A percentile compares a stretch with the other conserved stretches of the same genome.
These are phyloP conservation scores for Lathronympha strigana DNA, from an alignment of 2,888 invertebrate species.

Conservation along the genomic window DNA sequence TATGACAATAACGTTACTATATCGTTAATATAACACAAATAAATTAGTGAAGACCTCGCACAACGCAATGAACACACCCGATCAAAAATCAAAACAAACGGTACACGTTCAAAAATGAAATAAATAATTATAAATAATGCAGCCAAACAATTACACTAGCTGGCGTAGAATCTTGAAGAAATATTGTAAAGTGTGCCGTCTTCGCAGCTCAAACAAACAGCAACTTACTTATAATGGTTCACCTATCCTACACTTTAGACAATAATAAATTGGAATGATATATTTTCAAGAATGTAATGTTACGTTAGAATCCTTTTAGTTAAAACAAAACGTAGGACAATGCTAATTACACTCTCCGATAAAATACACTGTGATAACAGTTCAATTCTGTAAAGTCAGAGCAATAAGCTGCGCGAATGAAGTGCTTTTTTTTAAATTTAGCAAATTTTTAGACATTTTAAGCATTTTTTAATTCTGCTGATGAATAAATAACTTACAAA, in stretches of 20 bases:
- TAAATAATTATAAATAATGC: conserved; percentile 68
- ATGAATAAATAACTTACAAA: conserved; percentile 9
- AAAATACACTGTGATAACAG: conserved; percentile 8
- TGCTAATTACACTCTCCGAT: conserved; percentile 25
- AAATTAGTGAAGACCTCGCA: conserved; percentile 58
- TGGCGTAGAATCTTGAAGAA: conserved; percentile 42
- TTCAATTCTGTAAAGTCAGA: conserved; percentile 1
- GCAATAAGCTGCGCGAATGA: not conserved
- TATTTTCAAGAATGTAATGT: conserved; percentile 81
- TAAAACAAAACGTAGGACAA: conserved; percentile 51
- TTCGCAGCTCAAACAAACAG: conserved; percentile 46
- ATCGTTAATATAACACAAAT: conserved; percentile 54
- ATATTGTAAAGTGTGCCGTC: conserved; percentile 38
- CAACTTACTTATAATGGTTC: conserved; percentile 72
- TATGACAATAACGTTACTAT: conserved; percentile 51
- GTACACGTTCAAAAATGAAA: conserved; percentile 64
- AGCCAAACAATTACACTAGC: conserved; percentile 73
- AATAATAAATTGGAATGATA: conserved; percentile 83
- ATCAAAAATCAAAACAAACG: conserved; percentile 57
- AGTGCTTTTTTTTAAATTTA: not conserved
- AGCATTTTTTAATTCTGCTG: not conserved
- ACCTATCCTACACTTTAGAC: conserved; percentile 81
- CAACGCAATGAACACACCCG: conserved; percentile 59
- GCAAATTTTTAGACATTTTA: not conserved
- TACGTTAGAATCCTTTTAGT: conserved; percentile 59